Evolutionary conservation across 2,113 vertebrate genomes (phyloP).

Genomic region (Hydrochoerus hydrochaeris): DNA sequence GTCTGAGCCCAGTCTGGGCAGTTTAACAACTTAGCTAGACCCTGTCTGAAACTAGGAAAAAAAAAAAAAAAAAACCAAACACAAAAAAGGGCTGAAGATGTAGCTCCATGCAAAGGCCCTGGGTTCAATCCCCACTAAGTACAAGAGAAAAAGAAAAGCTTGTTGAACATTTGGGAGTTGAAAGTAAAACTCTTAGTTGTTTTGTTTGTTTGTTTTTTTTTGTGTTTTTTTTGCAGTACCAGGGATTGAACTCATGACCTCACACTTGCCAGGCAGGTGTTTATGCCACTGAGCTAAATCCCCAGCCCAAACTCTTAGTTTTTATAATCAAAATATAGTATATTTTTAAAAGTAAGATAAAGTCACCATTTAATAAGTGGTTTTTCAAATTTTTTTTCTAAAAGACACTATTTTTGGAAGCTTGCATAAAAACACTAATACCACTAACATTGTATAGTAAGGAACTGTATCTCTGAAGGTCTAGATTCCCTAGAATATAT

Average conservation of each 20-base stretch:
- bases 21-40: neutral
- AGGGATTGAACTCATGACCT: too few relatives aligned
- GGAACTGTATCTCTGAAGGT: slow-evolving; percentile 3
- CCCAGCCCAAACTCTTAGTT: slow-evolving; percentile 9
- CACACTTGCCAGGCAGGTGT: too few relatives aligned
- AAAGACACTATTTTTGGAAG: slow-evolving; percentile 16
- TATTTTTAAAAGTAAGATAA: slow-evolving; percentile 50
- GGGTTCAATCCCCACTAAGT: neutral
- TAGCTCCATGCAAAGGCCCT: neutral
- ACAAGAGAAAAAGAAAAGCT: neutral
- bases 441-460: neutral
- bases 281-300: too few relatives aligned
- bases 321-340: slow-evolving; percentile 43
- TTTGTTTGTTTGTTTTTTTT: too few relatives aligned
- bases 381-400: slow-evolving; percentile 23
- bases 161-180: neutral
- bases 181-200: slow-evolving; percentile 41
- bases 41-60: neutral
- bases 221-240: too few relatives aligned
- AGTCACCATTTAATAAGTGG: neutral
- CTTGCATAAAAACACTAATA: neutral
- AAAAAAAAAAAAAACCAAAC: neutral
- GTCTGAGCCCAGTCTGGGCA: neutral
- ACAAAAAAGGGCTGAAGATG: neutral
- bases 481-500: neutral